Conservation (phyloP, 2,113 vertebrate genomes). For the Oreochromis aureus region DNA sequence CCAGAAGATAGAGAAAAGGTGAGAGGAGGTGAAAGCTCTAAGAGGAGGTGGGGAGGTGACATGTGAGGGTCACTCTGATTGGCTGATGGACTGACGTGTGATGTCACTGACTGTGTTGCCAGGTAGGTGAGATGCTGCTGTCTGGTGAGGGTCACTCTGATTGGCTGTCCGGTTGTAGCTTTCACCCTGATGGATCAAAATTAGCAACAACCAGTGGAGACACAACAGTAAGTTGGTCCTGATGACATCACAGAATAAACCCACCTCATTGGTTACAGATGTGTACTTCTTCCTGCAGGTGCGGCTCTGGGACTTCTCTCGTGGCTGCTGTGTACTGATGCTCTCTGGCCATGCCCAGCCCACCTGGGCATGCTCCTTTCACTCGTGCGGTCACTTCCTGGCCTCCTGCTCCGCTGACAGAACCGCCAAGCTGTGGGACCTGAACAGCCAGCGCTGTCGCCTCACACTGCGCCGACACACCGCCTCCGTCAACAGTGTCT, state of each 20-base stretch:
- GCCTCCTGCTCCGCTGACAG: slow-evolving; percentile 81
- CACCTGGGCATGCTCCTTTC: slow-evolving; percentile 77
- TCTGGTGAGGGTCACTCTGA: slow-evolving; percentile 45
- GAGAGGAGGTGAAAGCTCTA: background rate
- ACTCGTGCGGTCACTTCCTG: slow-evolving; percentile 74
- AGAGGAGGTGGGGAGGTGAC: background rate
- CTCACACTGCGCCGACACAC: slow-evolving; percentile 29
- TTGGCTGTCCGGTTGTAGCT: slow-evolving; percentile 44
- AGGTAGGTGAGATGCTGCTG: slow-evolving; percentile 28
- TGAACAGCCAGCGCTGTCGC: slow-evolving; percentile 5
- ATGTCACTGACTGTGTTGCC: background rate
- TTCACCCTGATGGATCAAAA: slow-evolving; percentile 33
- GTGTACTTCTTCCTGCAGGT: slow-evolving; percentile 14
- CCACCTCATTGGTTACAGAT: background rate
- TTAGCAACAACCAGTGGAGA: slow-evolving; percentile 51
- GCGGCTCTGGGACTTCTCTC: slow-evolving; percentile 31
- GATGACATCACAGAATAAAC: background rate
- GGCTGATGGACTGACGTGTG: background rate
- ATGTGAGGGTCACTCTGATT: background rate
- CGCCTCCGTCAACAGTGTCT: slow-evolving; percentile 35
- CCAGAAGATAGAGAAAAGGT: slow-evolving; percentile 16
- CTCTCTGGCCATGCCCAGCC: slow-evolving; percentile 69
- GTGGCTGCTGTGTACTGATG: slow-evolving; percentile 23
- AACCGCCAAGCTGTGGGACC: slow-evolving; percentile 57
- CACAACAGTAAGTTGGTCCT: background rate